Evolutionary conservation across 2,888 invertebrate species (phyloP), one percentile per base, ranked within the genome.

Genomic region (Pocota personata): DNA sequence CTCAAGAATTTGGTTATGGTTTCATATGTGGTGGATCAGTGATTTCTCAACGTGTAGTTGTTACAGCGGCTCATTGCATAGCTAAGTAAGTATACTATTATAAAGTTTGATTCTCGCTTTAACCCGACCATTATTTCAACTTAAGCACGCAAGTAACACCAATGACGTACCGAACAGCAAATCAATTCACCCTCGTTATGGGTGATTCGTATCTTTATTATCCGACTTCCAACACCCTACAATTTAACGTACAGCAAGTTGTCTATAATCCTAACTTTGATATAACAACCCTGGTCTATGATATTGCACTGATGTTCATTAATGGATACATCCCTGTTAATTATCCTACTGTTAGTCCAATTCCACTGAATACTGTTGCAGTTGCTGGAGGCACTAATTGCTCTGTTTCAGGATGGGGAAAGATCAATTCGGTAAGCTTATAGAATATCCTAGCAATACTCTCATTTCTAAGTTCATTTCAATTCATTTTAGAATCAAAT

Each of bases 11-110:
- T 72, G 91, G 91, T 0, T 40, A 73, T 3, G 91, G 91, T 1
- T 91, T 91, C 43, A 82, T 90, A 3, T 91, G 91, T 50, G 91
- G 91, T 3, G 91, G 91, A 2, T 87, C 88, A 1, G 86, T 89
- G 0, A 88, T 91, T n/a, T 80, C 88, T 0, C 89, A 88, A 19
- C 89, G 91, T 7, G 50, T 89, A 12, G 82, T 90, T 6, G 32
- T 87, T 8, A 90, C 90, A 12, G 92, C 91, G 0, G 91, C 90
- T 8, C 91, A 91, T 37, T 91, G 90, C 58, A 72, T 89, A 4
- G 87, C 86, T 10, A 82, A 88, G 89, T 90, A 75, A 87, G 87
- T 88, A 87, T 88, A 40, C n/a, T 21, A 21, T 30, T 16, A 43
- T 12, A 5, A 8, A 16, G n/a, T 43, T 16, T 16, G 1, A 5